Conservation (phyloP, 2,797 vertebrate genomes). For the Chelidonichthys spinosus region DNA sequence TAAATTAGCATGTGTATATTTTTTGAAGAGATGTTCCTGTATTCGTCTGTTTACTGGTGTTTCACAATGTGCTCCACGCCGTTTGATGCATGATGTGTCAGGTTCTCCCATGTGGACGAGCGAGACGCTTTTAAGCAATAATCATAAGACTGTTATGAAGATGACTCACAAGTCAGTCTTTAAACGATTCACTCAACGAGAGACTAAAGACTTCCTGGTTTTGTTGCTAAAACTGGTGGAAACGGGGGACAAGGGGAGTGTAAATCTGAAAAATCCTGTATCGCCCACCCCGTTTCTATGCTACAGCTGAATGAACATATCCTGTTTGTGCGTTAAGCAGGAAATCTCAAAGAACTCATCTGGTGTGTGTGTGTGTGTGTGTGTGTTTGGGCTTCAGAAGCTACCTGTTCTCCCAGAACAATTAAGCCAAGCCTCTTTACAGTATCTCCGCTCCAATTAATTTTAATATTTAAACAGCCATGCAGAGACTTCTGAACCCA, state of each 20-base stretch:
- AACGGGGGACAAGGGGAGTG: no score
- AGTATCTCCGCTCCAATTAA: conserved; percentile 83
- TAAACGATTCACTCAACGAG: no score
- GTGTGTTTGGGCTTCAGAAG: conserved; percentile 44
- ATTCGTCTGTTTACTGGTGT: neutral
- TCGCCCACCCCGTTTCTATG: neutral
- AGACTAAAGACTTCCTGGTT: no score
- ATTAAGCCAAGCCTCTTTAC: conserved; percentile 82
- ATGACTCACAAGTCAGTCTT: neutral
- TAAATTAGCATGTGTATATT: neutral
- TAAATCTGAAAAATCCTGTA: no score
- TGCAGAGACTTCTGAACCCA: conserved; percentile 79
- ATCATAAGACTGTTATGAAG: neutral
- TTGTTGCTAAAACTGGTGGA: no score
- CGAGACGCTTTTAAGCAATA: neutral
- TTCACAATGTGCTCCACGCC: neutral
- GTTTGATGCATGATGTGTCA: neutral
- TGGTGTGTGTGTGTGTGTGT: conserved; percentile 11
- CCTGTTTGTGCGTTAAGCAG: conserved; percentile 48
- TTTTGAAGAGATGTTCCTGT: no score
- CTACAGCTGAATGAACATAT: conserved; percentile 38
- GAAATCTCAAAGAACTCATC: conserved; percentile 55
- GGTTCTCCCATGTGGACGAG: neutral
- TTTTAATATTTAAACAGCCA: conserved; percentile 87
- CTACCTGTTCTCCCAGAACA: conserved; percentile 80